phyloP scores from a whole-genome alignment of 1,140 invertebrate species.

The Drosophila kanapiae region DNA sequence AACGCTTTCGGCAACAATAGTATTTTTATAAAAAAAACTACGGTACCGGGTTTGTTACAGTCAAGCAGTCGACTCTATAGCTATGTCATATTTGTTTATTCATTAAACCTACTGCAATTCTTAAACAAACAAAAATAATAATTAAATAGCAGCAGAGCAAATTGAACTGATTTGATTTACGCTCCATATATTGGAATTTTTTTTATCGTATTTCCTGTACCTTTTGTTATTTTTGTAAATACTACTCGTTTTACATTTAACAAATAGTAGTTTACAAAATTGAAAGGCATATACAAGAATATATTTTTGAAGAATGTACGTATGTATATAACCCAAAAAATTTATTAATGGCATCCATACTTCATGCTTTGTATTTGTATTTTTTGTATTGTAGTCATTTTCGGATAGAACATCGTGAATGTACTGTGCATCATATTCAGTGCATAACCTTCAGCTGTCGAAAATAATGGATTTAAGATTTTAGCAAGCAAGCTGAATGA shows the following conservation, averaged over 20 bases:
- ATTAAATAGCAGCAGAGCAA: background rate
- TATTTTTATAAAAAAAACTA: too few species aligned
- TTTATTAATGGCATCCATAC: slow-evolving; percentile 16
- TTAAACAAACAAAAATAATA: background rate
- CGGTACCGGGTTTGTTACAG: too few species aligned
- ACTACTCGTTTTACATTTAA: background rate
- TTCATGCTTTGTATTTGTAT: slow-evolving; percentile 18
- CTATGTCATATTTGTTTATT: background rate
- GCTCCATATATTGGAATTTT: slow-evolving; percentile 25
- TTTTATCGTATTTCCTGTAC: background rate
- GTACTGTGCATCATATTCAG: slow-evolving; percentile 19
- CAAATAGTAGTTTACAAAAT: background rate
- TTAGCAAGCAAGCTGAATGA: slow-evolving; percentile 5
- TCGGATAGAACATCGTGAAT: slow-evolving; percentile 17
- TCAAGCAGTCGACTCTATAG: too few species aligned
- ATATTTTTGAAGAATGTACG: background rate
- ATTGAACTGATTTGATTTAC: slow-evolving; percentile 32
- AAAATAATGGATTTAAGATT: slow-evolving; percentile 35
- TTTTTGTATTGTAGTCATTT: slow-evolving; percentile 36
- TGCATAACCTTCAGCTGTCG: slow-evolving; percentile 41
- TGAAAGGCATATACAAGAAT: background rate
- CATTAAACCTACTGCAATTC: slow-evolving; percentile 25
- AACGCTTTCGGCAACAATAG: too few species aligned
- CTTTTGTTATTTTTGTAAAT: background rate
- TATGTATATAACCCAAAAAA: background rate